Base-by-base conservation (phyloP, 2,113 vertebrate species). In the Psettodes erumei region DNA sequence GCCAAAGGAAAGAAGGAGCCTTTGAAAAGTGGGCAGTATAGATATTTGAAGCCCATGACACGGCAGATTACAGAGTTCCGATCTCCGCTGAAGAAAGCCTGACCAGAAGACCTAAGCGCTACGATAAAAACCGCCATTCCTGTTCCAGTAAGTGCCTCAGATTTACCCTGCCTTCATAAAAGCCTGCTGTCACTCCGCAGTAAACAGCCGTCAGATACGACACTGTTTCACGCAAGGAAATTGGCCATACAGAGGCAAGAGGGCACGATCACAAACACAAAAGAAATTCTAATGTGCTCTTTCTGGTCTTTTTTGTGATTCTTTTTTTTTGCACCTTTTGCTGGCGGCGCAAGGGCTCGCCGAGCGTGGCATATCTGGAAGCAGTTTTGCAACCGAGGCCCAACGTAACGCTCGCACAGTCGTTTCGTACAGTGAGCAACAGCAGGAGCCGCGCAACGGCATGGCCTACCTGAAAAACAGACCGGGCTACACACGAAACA, bases 301-400 rank as follows among this genome's bases (percentile, higher is more conserved):
- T 81, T 73, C 40, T 4, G 1, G 50, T 21, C 10, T 21, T 25
- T 51, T 50, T 27, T 43, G 37, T 59, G 37, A 1, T 38, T 80
- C 58, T 27, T 67, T 83, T 67, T 55, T 59, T 12, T 33, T 43
- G 25, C 30, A 77, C 48, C 35, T 70, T 78, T 58, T 72, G 23
- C 59, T 64, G n/a, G 21, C 40, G 61, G 48, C 2, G 40, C 27
- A 48, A 27, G 42, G 21, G 23, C 81, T 76, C 79, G 45, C 69
- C 77, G 78, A 84, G 42, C 71, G 32, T 72, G 64, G 35, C 27
- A 15, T 77, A 70, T 83, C 62, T 75, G 60, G 35, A 66, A 69
- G 66, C 37, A n/a, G 18, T 81, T 58, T 84, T 58, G 4, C 50
- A 50, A 51, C 15, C 23, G 40, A 40, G 63, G 62, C 54, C 59